A percentile compares a stretch with the other conserved stretches of the same genome.
These are phyloP conservation scores for Urosaurus nigricauda DNA, from an alignment of 2,797 vertebrate genomes.

Conservation along the genomic window DNA sequence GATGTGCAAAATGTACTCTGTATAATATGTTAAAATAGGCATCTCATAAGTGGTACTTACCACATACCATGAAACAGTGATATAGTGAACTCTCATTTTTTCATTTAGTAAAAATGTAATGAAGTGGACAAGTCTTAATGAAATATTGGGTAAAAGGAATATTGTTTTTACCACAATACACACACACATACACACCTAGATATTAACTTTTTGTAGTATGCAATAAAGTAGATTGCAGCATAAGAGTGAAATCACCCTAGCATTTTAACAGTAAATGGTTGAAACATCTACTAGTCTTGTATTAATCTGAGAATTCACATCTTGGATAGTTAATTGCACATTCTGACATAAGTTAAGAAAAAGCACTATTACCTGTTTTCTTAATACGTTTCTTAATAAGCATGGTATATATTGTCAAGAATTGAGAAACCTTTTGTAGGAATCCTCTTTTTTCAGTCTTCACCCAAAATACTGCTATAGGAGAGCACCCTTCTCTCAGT, in stretches of 20 bases:
- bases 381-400: background rate
- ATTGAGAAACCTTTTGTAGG: background rate
- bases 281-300: background rate
- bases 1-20: background rate
- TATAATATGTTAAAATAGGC: background rate
- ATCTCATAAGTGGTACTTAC: background rate
- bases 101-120: slow-evolving; percentile 10
- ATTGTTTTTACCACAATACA: background rate
- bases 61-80: background rate
- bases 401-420: background rate
- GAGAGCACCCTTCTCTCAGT: background rate
- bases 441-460: background rate
- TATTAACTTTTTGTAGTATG: background rate
- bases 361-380: background rate
- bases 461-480: background rate
- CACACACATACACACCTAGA: background rate
- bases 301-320: background rate
- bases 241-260: accelerated
- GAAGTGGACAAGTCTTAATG: background rate
- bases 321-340: background rate
- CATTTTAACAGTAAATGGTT: background rate
- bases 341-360: background rate
- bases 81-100: background rate
- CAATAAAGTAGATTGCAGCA: background rate
- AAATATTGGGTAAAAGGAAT: background rate